phyloP scores from a whole-genome alignment of 2,888 invertebrate genomes.

The Pandemis corylana region DNA sequence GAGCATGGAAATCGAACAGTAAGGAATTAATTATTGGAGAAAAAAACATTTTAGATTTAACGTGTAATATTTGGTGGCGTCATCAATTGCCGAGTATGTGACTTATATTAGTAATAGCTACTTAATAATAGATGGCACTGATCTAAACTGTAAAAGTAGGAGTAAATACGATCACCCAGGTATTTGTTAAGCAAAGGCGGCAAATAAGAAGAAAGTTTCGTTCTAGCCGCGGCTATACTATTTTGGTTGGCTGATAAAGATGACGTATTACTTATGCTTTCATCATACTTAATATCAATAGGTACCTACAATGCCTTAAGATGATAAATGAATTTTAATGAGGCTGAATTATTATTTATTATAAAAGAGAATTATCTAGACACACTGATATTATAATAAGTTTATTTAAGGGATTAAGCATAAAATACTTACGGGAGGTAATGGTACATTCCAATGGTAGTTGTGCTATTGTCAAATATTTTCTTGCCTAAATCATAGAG shows the following conservation, averaged over 20 bases:
- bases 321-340: neutral
- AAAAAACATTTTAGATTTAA: no score
- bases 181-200: no score
- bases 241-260: neutral
- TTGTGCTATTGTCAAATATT: constrained; percentile 83
- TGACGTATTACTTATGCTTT: neutral
- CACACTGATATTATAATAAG: neutral
- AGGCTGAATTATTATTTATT: constrained; percentile 4
- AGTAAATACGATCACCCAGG: no score
- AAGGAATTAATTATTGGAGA: no score
- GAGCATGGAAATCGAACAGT: no score
- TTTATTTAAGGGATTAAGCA: neutral
- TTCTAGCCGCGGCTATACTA: neutral
- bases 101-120: no score
- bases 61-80: no score
- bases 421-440: constrained; percentile 77
- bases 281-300: neutral
- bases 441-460: constrained; percentile 86
- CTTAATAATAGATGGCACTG: no score
- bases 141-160: no score
- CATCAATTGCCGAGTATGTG: no score
- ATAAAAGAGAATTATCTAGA: neutral
- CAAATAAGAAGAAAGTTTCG: neutral
- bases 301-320: neutral
- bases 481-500: constrained; percentile 88